Base-by-base conservation (phyloP, 2,113 vertebrate species). In the Phylloscopus trochilus region DNA sequence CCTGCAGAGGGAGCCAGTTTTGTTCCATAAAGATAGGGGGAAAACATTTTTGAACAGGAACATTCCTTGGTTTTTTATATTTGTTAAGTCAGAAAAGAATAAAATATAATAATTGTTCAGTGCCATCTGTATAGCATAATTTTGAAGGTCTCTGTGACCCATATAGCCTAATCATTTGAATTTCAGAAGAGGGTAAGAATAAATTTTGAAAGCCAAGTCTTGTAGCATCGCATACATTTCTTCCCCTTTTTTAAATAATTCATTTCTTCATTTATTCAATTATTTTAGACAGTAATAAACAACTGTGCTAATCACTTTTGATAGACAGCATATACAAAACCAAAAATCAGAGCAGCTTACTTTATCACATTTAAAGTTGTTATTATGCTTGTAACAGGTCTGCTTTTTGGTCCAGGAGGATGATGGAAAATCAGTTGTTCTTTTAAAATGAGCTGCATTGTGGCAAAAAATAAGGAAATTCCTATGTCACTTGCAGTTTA, bases 351-450 rank as follows among this genome's bases (percentile, higher is more conserved):
- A 72, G 55, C 19, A 58, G 46, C 96, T 94, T 97, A 99, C 98
- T 97, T 99, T 97, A 91, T 96, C 72, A 98, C 96, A 92, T 98
- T 98, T 90, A 97, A 72, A 31, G 91, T 80, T 88, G 93, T 81
- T 85, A 99, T 94, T 92, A 99, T 98, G 75, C 98, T 99, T 95
- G 89, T 97, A 64, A 98, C 27, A 62, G 98, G 98, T 70, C 97
- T 98, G 94, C 97, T 98, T 96, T 99, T 99, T 31, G 98, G 96
- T 59, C 98, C 98, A 72, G 97, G 33, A 37, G 94, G 83, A 19
- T 98, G 98, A 56, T 95, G 97, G 88, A 99, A 99, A 83, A 98
- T 58, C 49, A 96, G 97, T 31, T 2, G 19, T 47, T 89, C 77
- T 87, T 97, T 97, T 69, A 44, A 76, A 90, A 86, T 58, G 11